Base-by-base conservation (phyloP, 2,797 vertebrate genomes). In the Huso huso region DNA sequence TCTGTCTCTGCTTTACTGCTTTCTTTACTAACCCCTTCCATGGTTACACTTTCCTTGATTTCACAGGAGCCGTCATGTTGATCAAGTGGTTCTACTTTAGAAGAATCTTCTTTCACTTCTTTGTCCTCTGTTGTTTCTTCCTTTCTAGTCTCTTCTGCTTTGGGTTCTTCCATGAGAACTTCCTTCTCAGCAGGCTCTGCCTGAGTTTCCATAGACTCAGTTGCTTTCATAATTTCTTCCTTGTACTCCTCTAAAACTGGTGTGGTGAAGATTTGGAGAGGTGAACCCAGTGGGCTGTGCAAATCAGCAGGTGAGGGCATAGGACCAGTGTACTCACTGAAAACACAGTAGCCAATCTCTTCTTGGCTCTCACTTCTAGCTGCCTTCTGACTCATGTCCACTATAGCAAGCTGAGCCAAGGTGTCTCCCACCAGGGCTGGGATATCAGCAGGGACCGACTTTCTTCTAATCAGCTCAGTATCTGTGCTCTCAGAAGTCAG, bases 261-360 rank as follows among this genome's bases (percentile, higher is more conserved):
- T 1, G 77, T 86, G 48, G 84, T 88, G 64, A 91, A 91, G 48
- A 63, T 73, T 73, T 90, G 82, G 67, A 78, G 70, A 55, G 84
- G 78, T n/a, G 78, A 73, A 51, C 76, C 74, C 53, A 87, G 81
- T n/a, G 90, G 88, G 72, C 90, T 91, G 62, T 89, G 83, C 11
- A 91, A 72, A 79, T 92, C 90, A 60, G 90, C 97, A 62, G 96
- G 97, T 15, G 96, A 98, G 5, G 97, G 97, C 74, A 99, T 92
- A 2, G 97, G 97, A 15, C 96, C 95, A 1, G 95, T 96, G 80
- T 99, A 99, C 77, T 98, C 97, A 82, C 93, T 99, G 75, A 99
- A 99, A 74, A 99, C 96, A 83, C 97, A 99, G 77, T 99, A 99
- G 64, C 97, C 95, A 78, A 98, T 83, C 70, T 99, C 97, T 82